These are phyloP conservation scores for Drosophila cardini DNA, from an alignment of 1,140 invertebrate genomes.

Conservation along the genomic window DNA sequence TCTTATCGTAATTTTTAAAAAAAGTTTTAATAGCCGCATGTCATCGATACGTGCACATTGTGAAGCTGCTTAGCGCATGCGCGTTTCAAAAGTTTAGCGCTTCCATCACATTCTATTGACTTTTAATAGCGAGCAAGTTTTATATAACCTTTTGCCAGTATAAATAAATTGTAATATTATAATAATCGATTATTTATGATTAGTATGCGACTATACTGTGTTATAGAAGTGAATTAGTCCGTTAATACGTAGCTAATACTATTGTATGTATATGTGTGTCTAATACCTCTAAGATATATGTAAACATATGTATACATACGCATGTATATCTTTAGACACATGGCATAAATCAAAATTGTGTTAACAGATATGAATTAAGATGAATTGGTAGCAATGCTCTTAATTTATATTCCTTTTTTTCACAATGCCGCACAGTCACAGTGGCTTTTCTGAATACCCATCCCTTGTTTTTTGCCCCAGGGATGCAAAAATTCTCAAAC, in stretches of 20 bases:
- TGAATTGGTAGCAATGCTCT: slow-evolving; percentile 2
- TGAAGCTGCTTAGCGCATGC: slow-evolving; percentile 6
- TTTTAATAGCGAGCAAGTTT: slow-evolving; percentile 15
- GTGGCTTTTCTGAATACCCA: background rate
- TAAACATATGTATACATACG: slow-evolving; percentile 10
- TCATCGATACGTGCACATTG: slow-evolving; percentile 9
- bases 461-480: background rate
- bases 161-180: slow-evolving; percentile 13
- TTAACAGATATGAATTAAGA: slow-evolving; percentile 4
- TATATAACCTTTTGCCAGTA: slow-evolving; percentile 15
- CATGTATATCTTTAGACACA: slow-evolving; percentile 10
- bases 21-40: too few relatives aligned
- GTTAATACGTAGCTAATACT: background rate
- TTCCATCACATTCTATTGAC: slow-evolving; percentile 14
- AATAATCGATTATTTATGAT: slow-evolving; percentile 2
- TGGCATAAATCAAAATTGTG: slow-evolving; percentile 14
- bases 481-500: background rate
- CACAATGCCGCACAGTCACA: background rate
- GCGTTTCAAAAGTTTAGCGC: slow-evolving; percentile 17
- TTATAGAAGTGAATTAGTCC: slow-evolving; percentile 1
- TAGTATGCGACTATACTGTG: slow-evolving; percentile 2
- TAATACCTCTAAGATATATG: slow-evolving; percentile 3
- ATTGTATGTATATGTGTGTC: slow-evolving; percentile 2
- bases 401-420: background rate
- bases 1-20: background rate